phyloP scores from a whole-genome alignment of 2,888 invertebrate genomes.

The Pandemis cinnamomeana region DNA sequence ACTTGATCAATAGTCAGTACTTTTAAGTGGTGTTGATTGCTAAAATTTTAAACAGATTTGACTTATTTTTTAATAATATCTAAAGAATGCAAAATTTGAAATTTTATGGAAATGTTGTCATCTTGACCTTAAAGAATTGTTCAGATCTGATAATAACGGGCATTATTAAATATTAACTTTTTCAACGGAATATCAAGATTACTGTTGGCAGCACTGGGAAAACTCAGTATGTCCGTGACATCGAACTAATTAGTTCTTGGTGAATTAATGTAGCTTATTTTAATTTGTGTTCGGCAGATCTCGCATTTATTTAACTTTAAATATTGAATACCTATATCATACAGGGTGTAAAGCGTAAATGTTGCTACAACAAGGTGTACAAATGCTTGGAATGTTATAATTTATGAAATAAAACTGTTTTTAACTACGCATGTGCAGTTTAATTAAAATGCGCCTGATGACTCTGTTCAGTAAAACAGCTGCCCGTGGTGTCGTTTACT shows the following conservation, averaged over 20 bases:
- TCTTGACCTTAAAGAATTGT: too few relatives aligned
- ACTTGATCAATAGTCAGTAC: conserved; percentile 5
- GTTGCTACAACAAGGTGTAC: neutral
- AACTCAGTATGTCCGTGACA: neutral
- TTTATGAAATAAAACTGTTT: neutral
- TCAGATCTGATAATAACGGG: too few relatives aligned
- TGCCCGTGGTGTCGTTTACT: neutral
- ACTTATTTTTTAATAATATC: conserved; percentile 1
- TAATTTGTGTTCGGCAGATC: neutral
- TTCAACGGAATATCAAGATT: too few relatives aligned
- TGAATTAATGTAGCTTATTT: neutral
- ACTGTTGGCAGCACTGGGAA: neutral
- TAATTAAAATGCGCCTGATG: neutral
- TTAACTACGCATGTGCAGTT: neutral
- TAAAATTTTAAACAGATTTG: neutral
- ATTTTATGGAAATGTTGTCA: neutral
- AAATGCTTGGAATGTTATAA: neutral
- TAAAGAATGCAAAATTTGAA: neutral
- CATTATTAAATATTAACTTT: too few relatives aligned
- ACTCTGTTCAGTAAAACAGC: neutral
- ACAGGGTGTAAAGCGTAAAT: neutral
- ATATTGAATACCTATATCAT: neutral
- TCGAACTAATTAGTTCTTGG: neutral
- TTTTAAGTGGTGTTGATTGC: neutral
- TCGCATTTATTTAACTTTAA: neutral